Base-by-base conservation (phyloP, 2,113 vertebrate genomes). In the Ammodytes marinus region DNA sequence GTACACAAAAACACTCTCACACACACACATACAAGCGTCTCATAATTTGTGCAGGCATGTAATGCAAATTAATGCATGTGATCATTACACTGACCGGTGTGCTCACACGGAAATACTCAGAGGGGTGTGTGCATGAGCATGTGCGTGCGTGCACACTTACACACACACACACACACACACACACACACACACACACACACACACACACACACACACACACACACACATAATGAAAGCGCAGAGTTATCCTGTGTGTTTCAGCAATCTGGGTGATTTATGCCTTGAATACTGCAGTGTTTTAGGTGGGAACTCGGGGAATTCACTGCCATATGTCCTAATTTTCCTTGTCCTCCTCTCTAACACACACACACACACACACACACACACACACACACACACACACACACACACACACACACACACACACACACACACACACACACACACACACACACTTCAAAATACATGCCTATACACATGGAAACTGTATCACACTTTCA, bases 231-330 rank as follows among this genome's bases (percentile, higher is more conserved):
- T 27, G 27, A 27, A 27, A 86, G 75, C 55, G 57, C 66, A 83
- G 67, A 67, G 45, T 74, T 84, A 78, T 81, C 69, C 61, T 83
- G 74, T 88, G 88, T 88, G 88, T 91, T 88, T 83, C 85, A 90
- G 85, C 88, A 90, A 78, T 92, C 93, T 88, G 86, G 85, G 78
- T 93, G 90, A 93, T 94, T 93, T 93, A 94, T 93, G 87, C 64
- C 59, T 88, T 87, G 87, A 91, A 89, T 88, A 77, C 86, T 88
- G 84, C 90, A 84, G 82, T 89, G 83, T 90, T 91, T 92, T 91
- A 86, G 88, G 85, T 88, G 76, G 89, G 88, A 88, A 92, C 88
- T 90, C 75, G 52, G 91, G 92, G 91, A 93, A 89, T 92, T 91
- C 88, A 83, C 66, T 43, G 82, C 89, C 92, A 94, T 93, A 93